These are phyloP conservation scores for Meiosimyza decipiens DNA, from an alignment of 2,888 invertebrate genomes.

Conservation along the genomic window DNA sequence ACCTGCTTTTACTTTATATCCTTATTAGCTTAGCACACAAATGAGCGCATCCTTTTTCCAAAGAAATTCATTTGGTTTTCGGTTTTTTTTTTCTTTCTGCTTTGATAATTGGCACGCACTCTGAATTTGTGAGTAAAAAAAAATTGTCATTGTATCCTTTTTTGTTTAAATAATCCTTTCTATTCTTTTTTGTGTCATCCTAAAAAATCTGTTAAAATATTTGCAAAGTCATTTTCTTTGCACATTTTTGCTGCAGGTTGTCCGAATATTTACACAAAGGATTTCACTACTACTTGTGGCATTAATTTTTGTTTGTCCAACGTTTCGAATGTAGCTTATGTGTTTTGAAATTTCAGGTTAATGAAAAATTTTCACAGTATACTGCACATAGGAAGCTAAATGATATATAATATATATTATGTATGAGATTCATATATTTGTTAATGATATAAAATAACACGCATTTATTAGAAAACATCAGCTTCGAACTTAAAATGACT, in stretches of 20 bases:
- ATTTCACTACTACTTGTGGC: constrained; percentile 5
- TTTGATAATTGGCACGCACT: constrained; percentile 13
- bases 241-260: constrained; percentile 1
- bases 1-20: neutral
- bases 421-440: no score
- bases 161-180: constrained; percentile 10
- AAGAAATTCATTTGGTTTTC: neutral
- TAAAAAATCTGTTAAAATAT: constrained; percentile 25
- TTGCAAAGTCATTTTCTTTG: constrained; percentile 47
- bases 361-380: no score
- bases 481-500: no score
- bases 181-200: constrained; percentile 36
- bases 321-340: no score
- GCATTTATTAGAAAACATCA: no score
- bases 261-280: constrained; percentile 16
- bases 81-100: neutral
- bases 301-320: neutral
- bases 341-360: no score
- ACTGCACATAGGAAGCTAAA: no score
- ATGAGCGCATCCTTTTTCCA: constrained; percentile 23
- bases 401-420: no score
- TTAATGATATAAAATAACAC: no score
- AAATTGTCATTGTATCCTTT: neutral
- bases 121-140: constrained; percentile 1
- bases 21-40: constrained; percentile 8